phyloP scores from a whole-genome alignment of 2,888 invertebrate genomes.

The Saturnia japonica region DNA sequence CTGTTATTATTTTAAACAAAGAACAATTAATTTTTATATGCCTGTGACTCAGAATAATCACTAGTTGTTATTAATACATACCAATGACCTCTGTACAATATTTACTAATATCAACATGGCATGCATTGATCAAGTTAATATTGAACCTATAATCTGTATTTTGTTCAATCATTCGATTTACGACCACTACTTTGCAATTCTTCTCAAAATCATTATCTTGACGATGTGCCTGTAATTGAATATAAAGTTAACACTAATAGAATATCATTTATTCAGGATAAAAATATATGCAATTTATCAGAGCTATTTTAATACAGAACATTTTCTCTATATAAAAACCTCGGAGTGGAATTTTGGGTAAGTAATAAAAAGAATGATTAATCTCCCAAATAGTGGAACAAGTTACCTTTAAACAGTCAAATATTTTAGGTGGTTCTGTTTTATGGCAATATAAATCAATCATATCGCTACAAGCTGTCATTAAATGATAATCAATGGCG shows the following conservation, averaged over 20 bases:
- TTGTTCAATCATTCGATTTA: conserved; percentile 94
- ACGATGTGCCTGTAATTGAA: conserved; percentile 83
- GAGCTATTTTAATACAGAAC: background rate
- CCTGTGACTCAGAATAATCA: conserved; percentile 27
- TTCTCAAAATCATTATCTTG: conserved; percentile 90
- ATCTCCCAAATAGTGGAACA: background rate
- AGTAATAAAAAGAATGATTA: too few species aligned
- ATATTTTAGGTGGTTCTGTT: conserved; percentile 84
- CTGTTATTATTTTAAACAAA: conserved; percentile 42
- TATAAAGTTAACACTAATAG: background rate
- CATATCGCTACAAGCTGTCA: conserved; percentile 92
- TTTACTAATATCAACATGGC: conserved; percentile 90
- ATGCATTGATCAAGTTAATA: conserved; percentile 90
- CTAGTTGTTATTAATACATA: conserved; percentile 39
- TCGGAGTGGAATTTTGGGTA: background rate
- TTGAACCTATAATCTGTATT: conserved; percentile 95
- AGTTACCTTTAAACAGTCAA: conserved; percentile 89
- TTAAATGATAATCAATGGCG: conserved; percentile 92
- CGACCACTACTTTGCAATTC: conserved; percentile 91
- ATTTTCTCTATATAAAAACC: background rate
- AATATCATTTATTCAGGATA: background rate
- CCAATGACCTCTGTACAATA: conserved; percentile 74
- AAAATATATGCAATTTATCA: background rate
- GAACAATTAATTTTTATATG: conserved; percentile 22
- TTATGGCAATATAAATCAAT: conserved; percentile 92